phyloP scores from a whole-genome alignment of 2,888 invertebrate genomes.

The Deilephila porcellus region DNA sequence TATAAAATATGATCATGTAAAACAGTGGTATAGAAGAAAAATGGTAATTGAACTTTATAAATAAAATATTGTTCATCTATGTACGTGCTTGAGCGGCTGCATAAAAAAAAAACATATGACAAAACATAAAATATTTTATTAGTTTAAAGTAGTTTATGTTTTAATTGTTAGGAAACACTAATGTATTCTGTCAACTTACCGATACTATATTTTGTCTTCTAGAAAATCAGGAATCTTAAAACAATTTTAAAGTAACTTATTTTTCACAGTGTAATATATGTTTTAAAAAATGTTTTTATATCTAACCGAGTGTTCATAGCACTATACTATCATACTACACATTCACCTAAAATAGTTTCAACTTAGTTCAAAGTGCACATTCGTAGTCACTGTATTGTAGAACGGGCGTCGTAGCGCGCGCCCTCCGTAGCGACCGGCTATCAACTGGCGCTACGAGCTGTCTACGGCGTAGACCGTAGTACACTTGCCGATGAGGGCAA shows the following conservation, averaged over 20 bases:
- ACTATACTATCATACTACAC: constrained; percentile 9
- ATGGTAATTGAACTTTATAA: background rate
- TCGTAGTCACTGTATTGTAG: constrained; percentile 46
- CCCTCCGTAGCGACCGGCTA: constrained; percentile 61
- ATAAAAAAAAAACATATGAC: background rate
- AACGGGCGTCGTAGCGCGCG: constrained; percentile 56
- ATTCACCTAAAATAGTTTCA: constrained; percentile 24
- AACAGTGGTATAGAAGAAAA: no score
- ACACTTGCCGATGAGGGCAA: constrained; percentile 36
- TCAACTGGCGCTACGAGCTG: constrained; percentile 69
- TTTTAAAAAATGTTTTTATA: background rate
- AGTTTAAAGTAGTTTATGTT: background rate
- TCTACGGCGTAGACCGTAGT: constrained; percentile 64
- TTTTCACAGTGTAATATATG: background rate
- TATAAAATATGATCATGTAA: background rate
- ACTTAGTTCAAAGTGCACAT: constrained; percentile 28
- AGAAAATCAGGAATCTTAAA: background rate
- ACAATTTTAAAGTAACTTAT: background rate
- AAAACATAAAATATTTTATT: background rate
- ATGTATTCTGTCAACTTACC: constrained; percentile 7
- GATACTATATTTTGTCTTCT: constrained; percentile 4
- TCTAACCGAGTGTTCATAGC: background rate
- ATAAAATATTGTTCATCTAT: no score
- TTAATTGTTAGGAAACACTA: background rate
- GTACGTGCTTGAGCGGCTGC: no score